These are phyloP conservation scores for Hemiscyllium ocellatum DNA, from an alignment of 2,113 vertebrate species.

Conservation along the genomic window DNA sequence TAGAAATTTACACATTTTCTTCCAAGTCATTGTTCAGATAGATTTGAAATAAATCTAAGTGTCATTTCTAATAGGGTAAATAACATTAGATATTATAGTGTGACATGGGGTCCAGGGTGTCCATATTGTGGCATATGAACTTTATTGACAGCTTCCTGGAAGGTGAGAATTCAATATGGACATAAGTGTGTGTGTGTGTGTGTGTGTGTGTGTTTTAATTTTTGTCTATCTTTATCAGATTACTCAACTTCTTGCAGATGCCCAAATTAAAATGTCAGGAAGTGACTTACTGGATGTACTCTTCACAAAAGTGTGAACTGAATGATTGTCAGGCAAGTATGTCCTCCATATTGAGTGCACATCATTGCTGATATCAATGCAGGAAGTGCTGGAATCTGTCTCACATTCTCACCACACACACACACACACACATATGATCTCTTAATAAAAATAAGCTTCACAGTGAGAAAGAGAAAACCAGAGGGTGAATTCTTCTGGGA, in stretches of 20 bases:
- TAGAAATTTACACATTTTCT: not conserved
- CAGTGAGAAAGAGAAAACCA: not conserved
- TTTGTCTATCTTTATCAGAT: not conserved
- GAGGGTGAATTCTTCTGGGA: not conserved
- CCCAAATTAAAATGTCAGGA: not conserved
- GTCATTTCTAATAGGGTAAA: not conserved
- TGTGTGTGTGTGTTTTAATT: not conserved
- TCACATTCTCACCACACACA: too few relatives aligned
- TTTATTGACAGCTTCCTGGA: not conserved
- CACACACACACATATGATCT: too few relatives aligned
- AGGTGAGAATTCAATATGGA: not conserved
- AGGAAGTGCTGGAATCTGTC: not conserved
- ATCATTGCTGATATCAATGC: not conserved
- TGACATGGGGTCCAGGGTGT: not conserved
- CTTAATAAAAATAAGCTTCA: too few relatives aligned
- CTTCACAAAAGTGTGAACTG: not conserved
- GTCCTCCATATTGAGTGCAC: not conserved
- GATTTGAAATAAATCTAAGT: not conserved
- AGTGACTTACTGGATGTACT: not conserved
- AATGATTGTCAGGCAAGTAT: not conserved
- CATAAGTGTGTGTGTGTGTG: not conserved
- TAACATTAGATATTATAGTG: not conserved
- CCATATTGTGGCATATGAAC: not conserved
- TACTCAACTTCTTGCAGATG: not conserved
- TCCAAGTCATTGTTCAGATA: not conserved